Evolutionary conservation across 1,140 invertebrate genomes (phyloP), one percentile per base, ranked within the genome.

Genomic region (Achatina immaculata): DNA sequence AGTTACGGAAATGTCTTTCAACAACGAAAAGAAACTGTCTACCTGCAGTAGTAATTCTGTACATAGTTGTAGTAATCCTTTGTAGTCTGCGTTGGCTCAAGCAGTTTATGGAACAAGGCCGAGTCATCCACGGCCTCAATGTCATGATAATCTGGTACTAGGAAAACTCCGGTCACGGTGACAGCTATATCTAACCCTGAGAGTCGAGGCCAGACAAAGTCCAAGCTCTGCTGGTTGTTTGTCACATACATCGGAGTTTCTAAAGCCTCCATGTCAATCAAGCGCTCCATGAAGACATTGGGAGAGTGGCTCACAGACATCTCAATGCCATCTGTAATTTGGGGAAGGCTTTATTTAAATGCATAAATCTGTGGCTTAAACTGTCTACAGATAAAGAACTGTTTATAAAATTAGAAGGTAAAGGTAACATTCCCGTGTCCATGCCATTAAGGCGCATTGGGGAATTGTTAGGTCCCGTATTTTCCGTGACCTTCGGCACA

Each of bases 111-210:
- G 62, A 88, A 86, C 74, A 85, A 86, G 1, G 74, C 42, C 34
- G 83, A 85, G 43, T 89, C 88, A 55, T 87, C 85, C 1, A 80
- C 69, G 24, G 86, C 86, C 19, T 86, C 83, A 21, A 89, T 71
- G 69, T 88, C 89, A 31, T 83, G 82, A 75, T 89, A 90, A 48
- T 85, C 81, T 0, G 88, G 87, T 11, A 88, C 73, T 40, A 89
- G 78, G 83, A 83, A 86, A 4, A 88, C 83, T 24, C 85, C 83
- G 1, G 85, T 85, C 28, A 90, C 80, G 45, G 86, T 84, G 43
- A 89, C 82, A 19, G 86, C 88, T 31, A 90, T 84, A 55, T 85
- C 80, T n/a, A 88, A 71, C 0, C 88, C 86, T 1, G 89, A 87
- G 9, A 84, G 83, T 7, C 88, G 83, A 65, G 82, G 79, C 83